These are phyloP conservation scores for Ictalurus furcatus DNA, from an alignment of 2,113 vertebrate genomes.

Conservation along the genomic window DNA sequence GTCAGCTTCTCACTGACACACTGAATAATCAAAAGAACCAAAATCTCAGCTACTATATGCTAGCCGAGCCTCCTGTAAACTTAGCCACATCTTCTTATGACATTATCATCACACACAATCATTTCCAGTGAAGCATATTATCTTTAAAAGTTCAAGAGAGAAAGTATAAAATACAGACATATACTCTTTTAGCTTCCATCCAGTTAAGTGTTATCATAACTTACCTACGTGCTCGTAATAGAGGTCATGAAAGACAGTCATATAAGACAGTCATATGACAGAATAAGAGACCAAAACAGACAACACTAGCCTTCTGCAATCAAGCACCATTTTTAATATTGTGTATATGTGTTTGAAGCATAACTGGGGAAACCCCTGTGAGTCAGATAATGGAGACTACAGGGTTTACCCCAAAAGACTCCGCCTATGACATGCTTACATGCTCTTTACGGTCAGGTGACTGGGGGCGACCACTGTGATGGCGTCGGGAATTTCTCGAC, in stretches of 20 bases:
- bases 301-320: not conserved
- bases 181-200: not conserved
- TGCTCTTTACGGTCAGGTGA: slow-evolving; percentile 66
- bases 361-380: slow-evolving; percentile 61
- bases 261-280: not conserved
- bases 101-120: not conserved
- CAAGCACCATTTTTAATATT: not conserved
- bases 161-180: not conserved
- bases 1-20: not conserved
- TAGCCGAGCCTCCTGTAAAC: not conserved
- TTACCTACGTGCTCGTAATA: not conserved
- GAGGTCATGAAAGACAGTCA: not conserved
- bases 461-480: slow-evolving; percentile 52
- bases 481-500: slow-evolving; percentile 56
- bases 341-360: not conserved
- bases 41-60: not conserved
- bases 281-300: not conserved
- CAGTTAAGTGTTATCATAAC: not conserved
- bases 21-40: not conserved
- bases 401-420: slow-evolving; percentile 62
- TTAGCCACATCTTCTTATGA: not conserved
- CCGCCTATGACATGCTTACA: slow-evolving; percentile 11
- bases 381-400: slow-evolving; percentile 55
- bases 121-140: not conserved
- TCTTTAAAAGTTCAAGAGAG: not conserved